phyloP scores from a whole-genome alignment of 2,113 vertebrate species.

The Lampris incognitus region DNA sequence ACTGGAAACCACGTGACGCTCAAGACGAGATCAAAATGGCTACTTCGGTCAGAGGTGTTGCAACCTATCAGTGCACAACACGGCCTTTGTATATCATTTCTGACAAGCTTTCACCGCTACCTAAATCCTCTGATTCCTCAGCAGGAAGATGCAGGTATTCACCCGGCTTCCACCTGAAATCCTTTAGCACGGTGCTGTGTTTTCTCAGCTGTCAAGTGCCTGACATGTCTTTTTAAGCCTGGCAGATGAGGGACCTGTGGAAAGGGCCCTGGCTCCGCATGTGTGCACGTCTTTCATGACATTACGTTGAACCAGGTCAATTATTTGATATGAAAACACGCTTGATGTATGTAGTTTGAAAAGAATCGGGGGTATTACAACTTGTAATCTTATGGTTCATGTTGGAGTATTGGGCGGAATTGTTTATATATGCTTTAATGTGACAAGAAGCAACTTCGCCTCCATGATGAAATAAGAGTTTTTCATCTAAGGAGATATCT shows the following conservation, averaged over 20 bases:
- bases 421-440: too few relatives aligned
- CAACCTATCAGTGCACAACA: constrained; percentile 40
- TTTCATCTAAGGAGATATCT: too few relatives aligned
- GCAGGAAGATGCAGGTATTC: constrained; percentile 73
- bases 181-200: constrained; percentile 47
- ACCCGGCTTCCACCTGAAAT: constrained; percentile 52
- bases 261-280: constrained; percentile 51
- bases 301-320: constrained; percentile 19
- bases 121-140: constrained; percentile 72
- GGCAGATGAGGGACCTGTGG: constrained; percentile 50
- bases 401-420: too few relatives aligned
- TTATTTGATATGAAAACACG: constrained; percentile 35
- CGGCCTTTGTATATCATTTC: constrained; percentile 59
- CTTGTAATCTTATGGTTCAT: too few relatives aligned
- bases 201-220: constrained; percentile 69
- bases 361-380: background rate
- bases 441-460: too few relatives aligned
- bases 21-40: constrained; percentile 10
- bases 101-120: constrained; percentile 73
- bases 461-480: too few relatives aligned
- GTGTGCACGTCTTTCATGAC: constrained; percentile 48
- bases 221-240: constrained; percentile 61
- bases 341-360: constrained; percentile 36
- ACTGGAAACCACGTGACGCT: too few relatives aligned
- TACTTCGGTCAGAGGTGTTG: constrained; percentile 8